phyloP scores from a whole-genome alignment of 2,888 invertebrate species.

The Andrena bicolor region DNA sequence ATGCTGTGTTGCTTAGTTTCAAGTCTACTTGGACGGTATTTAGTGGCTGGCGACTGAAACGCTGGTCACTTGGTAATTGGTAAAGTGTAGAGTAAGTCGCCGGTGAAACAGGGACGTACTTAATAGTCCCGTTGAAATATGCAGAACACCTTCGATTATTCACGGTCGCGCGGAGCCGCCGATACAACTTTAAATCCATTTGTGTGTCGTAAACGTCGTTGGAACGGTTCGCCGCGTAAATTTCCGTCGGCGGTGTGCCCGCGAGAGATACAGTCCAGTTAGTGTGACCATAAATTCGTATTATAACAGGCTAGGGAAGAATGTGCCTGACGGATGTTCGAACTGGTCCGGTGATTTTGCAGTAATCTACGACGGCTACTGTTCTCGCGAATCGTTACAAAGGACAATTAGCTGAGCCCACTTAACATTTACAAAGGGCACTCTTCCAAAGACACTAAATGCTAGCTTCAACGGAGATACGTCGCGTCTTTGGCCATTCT shows the following conservation, averaged over 20 bases:
- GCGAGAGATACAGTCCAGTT: slow-evolving; percentile 49
- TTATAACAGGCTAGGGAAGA: slow-evolving; percentile 45
- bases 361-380: background rate
- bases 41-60: background rate
- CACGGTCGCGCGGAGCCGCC: slow-evolving; percentile 14
- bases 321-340: slow-evolving; percentile 47
- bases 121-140: slow-evolving; percentile 8
- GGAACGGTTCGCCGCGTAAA: slow-evolving; percentile 59
- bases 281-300: slow-evolving; percentile 56
- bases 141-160: slow-evolving; percentile 36
- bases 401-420: background rate
- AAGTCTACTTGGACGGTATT: background rate
- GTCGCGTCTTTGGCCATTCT: slow-evolving; percentile 18
- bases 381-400: background rate
- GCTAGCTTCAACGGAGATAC: slow-evolving; percentile 34
- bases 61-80: background rate
- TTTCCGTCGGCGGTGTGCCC: slow-evolving; percentile 40
- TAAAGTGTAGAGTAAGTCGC: slow-evolving; percentile 15
- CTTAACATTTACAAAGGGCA: background rate
- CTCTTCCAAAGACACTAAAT: slow-evolving; percentile 9
- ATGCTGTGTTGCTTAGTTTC: background rate
- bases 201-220: slow-evolving; percentile 66
- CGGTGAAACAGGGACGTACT: slow-evolving; percentile 1
- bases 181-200: slow-evolving; percentile 63
- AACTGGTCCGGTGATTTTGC: slow-evolving; percentile 39